Evolutionary conservation across 2,888 invertebrate species (phyloP), one percentile per base, ranked within the genome.

Genomic region (Phengaris arion): DNA sequence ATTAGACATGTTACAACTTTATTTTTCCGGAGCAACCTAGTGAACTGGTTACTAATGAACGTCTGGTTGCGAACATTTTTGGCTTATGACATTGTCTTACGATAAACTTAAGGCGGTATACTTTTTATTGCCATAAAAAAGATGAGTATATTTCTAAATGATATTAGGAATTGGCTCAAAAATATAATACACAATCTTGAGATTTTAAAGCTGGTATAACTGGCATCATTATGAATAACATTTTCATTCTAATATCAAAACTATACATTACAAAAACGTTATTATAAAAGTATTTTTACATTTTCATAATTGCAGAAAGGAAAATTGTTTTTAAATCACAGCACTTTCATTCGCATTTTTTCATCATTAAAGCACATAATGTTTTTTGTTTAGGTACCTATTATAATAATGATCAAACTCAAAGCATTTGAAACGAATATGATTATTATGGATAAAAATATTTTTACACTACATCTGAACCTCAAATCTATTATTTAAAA

Each of bases 1-100:
- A 70, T 70, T 52, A 51, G 70, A 52, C 70, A 70, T 22, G 70
- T 70, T 48, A 70, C 70, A 70, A 52, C 70, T 52, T 70, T 70
- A 70, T 70, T 70, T 69, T 70, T 51, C 69, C 51, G 22, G 52
- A 48, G 46, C 48, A 48, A 15, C 70, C 70, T 7, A 70, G 9
- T 70, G 70, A 70, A 52, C 70, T 70, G 70, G 15, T 70, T 70
- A 70, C 70, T 52, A 15, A 15, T 70, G 10, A 68, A 68, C 15
- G 57, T 57, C 59, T 59, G 59, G 59, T 59, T 59, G 59, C 59
- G 22, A 59, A 59, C 59, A 15, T 57, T 57, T 35, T 57, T 59
- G 22, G 59, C 35, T 59, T 59, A 59, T 12, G 59, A 59, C 22
- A 22, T 22, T 59, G 22, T 59, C 57, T 22, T 35, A 22, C 6